These are phyloP conservation scores for Ceratoteleas bidentatus DNA, from an alignment of 1,140 invertebrate genomes.

Conservation along the genomic window DNA sequence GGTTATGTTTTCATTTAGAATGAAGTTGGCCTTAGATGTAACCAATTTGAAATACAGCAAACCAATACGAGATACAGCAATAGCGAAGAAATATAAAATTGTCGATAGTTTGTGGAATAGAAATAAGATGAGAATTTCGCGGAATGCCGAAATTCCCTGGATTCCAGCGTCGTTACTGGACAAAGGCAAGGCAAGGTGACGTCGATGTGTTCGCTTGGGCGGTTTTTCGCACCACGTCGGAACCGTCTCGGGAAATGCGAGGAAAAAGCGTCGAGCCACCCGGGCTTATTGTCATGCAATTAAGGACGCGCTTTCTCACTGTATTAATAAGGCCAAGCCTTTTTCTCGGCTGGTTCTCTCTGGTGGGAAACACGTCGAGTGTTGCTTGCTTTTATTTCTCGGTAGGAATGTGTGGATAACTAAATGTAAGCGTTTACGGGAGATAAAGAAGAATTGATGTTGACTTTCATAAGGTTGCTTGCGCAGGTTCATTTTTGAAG, in stretches of 20 bases:
- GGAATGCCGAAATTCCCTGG: slow-evolving; percentile 25
- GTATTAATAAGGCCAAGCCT: slow-evolving; percentile 21
- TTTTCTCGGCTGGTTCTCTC: slow-evolving; percentile 4
- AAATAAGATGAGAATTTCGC: slow-evolving; percentile 49
- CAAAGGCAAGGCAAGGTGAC: slow-evolving; percentile 1
- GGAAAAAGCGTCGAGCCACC: not conserved
- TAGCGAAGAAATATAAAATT: too few species aligned
- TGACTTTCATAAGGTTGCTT: too few species aligned
- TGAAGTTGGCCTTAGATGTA: too few species aligned
- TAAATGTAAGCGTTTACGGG: too few species aligned
- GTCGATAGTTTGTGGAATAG: too few species aligned
- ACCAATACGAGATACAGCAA: too few species aligned
- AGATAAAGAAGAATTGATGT: too few species aligned
- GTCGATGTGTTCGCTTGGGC: slow-evolving; percentile 15
- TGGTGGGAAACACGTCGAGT: slow-evolving; percentile 3
- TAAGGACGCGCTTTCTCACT: not conserved
- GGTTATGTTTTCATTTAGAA: too few species aligned
- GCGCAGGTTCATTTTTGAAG: too few species aligned
- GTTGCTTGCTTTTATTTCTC: too few species aligned
- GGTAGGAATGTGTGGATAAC: too few species aligned
- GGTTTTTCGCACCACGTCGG: slow-evolving; percentile 8
- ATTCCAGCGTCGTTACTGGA: slow-evolving; percentile 5
- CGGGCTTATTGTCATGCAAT: slow-evolving; percentile 4
- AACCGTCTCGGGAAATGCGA: not conserved
- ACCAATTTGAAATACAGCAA: too few species aligned